A percentile compares a stretch with the other conserved stretches of the same genome.
phyloP scores from a whole-genome alignment of 2,113 vertebrate genomes.

The Pelmatolapia mariae region DNA sequence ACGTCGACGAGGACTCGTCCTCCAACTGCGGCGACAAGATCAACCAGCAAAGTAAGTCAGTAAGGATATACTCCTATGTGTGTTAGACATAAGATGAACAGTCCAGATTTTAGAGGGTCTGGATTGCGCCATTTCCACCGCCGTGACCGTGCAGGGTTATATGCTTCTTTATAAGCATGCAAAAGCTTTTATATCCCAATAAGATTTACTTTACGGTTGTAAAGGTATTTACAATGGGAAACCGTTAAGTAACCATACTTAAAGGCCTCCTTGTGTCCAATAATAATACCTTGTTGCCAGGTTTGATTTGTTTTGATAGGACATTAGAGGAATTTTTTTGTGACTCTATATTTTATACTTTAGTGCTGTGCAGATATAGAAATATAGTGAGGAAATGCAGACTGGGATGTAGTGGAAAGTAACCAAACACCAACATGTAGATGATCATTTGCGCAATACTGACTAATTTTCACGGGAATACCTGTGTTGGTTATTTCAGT shows the following conservation, averaged over 20 bases:
- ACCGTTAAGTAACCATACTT: constrained; percentile 74
- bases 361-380: neutral
- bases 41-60: constrained; percentile 83
- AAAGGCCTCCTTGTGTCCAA: constrained; percentile 15
- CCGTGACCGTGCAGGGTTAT: constrained; percentile 83
- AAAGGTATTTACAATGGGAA: constrained; percentile 97
- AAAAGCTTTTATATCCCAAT: constrained; percentile 97
- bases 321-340: neutral
- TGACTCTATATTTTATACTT: neutral
- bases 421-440: neutral
- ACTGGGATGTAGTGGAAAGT: neutral
- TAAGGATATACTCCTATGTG: neutral
- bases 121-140: constrained; percentile 57
- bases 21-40: constrained; percentile 89
- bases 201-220: constrained; percentile 90
- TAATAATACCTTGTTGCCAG: neutral
- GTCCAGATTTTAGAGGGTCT: constrained; percentile 32
- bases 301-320: neutral
- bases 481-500: neutral
- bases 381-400: neutral
- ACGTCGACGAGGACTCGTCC: constrained; percentile 79
- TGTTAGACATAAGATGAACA: neutral
- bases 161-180: constrained; percentile 97
- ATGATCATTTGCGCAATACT: neutral
- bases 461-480: neutral